phyloP scores from a whole-genome alignment of 2,113 vertebrate species.

The Sisor rabdophorus region DNA sequence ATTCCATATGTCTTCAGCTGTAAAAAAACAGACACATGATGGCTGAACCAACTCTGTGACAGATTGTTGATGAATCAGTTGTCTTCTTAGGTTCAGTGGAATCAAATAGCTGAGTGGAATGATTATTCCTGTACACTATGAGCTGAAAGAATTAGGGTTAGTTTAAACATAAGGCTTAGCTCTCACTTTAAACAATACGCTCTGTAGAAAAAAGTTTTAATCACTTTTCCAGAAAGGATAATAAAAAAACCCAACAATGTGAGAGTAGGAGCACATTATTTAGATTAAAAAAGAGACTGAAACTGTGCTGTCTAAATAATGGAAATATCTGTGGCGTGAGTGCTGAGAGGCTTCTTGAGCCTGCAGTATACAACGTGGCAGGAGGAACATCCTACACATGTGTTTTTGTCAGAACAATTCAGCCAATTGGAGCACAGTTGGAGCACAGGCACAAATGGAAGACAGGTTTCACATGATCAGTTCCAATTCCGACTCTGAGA shows the following conservation, averaged over 20 bases:
- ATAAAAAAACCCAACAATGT: background rate
- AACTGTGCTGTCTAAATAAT: conserved; percentile 29
- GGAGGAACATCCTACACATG: conserved; percentile 37
- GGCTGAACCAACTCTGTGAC: background rate
- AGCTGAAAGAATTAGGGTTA: background rate
- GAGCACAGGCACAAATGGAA: conserved; percentile 48
- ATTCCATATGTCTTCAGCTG: background rate
- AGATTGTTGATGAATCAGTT: background rate
- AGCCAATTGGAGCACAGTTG: conserved; percentile 40
- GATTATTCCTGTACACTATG: background rate
- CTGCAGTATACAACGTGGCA: conserved; percentile 27
- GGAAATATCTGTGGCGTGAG: conserved; percentile 37
- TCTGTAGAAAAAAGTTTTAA: conserved; percentile 23
- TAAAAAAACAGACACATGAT: background rate
- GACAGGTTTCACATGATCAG: conserved; percentile 37
- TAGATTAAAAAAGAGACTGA: conserved; percentile 35
- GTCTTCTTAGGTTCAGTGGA: conserved; percentile 1
- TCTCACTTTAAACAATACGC: conserved; percentile 14
- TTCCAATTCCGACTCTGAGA: no score
- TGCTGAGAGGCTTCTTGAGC: conserved; percentile 2
- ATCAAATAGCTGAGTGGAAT: background rate
- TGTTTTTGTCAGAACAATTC: conserved; percentile 35
- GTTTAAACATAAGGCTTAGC: background rate
- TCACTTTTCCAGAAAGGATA: conserved; percentile 35
- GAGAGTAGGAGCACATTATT: conserved; percentile 22